A percentile compares a stretch with the other conserved stretches of the same genome.
Evolutionary conservation across 2,888 invertebrate genomes (phyloP).

Genomic region (Copidosoma aretas): DNA sequence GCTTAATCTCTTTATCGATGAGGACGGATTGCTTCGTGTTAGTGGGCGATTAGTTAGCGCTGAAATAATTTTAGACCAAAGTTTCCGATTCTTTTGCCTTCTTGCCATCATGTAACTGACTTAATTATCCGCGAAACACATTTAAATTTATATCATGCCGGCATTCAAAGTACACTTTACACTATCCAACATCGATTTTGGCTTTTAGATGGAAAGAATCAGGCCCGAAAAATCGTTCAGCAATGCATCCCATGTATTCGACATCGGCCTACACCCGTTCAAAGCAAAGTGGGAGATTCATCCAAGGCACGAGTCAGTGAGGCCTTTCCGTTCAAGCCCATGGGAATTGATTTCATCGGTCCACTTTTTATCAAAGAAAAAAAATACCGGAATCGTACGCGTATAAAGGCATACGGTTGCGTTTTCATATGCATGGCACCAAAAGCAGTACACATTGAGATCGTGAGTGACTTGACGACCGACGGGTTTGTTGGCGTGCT

Average conservation of each 20-base stretch:
- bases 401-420: conserved; percentile 21
- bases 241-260: neutral
- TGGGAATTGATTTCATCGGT: conserved; percentile 33
- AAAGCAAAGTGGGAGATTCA: conserved; percentile 34
- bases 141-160: too few relatives aligned
- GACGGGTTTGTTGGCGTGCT: conserved; percentile 30
- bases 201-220: neutral
- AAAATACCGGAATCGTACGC: conserved; percentile 23
- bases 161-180: too few relatives aligned
- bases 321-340: conserved; percentile 22
- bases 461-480: conserved; percentile 32
- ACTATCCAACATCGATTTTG: neutral
- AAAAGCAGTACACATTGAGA: conserved; percentile 36
- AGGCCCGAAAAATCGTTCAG: neutral
- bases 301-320: conserved; percentile 9
- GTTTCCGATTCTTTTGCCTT: neutral
- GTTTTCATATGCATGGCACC: conserved; percentile 30
- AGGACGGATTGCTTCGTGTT: neutral
- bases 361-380: conserved; percentile 34
- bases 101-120: neutral
- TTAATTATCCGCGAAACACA: neutral
- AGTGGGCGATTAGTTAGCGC: neutral
- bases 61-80: neutral
- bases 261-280: neutral
- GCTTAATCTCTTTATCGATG: neutral